These are phyloP conservation scores for Haemorhous mexicanus DNA, from an alignment of 2,113 vertebrate genomes.

Conservation along the genomic window DNA sequence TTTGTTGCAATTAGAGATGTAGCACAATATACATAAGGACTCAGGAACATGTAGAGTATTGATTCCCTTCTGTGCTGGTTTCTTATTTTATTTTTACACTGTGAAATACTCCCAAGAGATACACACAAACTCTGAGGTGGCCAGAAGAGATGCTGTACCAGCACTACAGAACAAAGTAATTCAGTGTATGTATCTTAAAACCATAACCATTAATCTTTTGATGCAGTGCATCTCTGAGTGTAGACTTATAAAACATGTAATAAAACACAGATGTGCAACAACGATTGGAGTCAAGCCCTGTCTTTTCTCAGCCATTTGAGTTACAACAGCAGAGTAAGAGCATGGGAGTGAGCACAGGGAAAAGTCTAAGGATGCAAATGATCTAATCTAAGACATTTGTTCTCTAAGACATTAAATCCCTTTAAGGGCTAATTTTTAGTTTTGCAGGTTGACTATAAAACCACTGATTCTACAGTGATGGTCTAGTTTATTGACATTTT, in stretches of 20 bases:
- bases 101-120: slow-evolving; percentile 33
- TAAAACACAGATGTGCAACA: slow-evolving; percentile 34
- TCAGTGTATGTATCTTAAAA: slow-evolving; percentile 40
- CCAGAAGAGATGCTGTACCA: slow-evolving; percentile 30
- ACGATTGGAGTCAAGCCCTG: background rate
- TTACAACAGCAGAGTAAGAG: background rate
- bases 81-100: slow-evolving; percentile 51
- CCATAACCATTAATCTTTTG: slow-evolving; percentile 53
- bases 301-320: slow-evolving; percentile 9
- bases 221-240: slow-evolving; percentile 8
- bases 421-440: background rate
- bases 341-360: background rate
- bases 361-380: background rate
- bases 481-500: background rate
- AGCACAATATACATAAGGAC: background rate
- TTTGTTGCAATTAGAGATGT: slow-evolving; percentile 16
- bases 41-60: background rate
- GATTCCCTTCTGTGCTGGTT: slow-evolving; percentile 17
- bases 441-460: background rate
- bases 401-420: background rate
- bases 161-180: slow-evolving; percentile 29
- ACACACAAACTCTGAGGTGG: slow-evolving; percentile 4
- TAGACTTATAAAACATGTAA: slow-evolving; percentile 23
- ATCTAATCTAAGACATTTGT: background rate
- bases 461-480: background rate